These are phyloP conservation scores for Rhinopomastus cyanomelas DNA, from an alignment of 2,113 vertebrate species.

Conservation along the genomic window DNA sequence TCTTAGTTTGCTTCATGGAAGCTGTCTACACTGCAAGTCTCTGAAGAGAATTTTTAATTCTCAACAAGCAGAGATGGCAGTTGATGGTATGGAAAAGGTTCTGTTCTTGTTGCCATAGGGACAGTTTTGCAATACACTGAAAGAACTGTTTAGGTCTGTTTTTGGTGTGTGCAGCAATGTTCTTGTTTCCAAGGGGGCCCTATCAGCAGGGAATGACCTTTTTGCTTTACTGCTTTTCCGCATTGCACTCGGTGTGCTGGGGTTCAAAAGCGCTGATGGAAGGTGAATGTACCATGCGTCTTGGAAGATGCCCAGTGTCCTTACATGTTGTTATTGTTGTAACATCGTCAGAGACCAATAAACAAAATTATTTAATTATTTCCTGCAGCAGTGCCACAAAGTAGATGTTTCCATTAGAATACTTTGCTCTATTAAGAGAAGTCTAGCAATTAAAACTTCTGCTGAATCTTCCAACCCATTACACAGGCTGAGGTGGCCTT, in stretches of 20 bases:
- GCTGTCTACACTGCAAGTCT: not conserved
- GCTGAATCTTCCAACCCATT: not conserved
- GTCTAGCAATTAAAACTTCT: not conserved
- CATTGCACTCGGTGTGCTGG: not conserved
- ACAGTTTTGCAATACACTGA: not conserved
- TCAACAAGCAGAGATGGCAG: not conserved
- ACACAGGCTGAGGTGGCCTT: constrained; percentile 15
- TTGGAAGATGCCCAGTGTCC: not conserved
- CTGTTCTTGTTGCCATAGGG: not conserved
- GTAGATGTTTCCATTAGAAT: not conserved
- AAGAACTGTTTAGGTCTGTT: not conserved
- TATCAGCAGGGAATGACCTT: not conserved
- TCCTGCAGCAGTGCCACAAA: not conserved
- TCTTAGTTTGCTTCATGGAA: constrained; percentile 19
- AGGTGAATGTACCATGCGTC: not conserved
- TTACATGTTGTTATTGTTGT: not conserved
- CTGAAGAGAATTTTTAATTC: not conserved
- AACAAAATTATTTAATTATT: too few relatives aligned
- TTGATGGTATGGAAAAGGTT: not conserved
- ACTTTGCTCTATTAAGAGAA: not conserved
- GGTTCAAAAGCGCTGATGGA: not conserved
- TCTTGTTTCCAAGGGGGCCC: not conserved
- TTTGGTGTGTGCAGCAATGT: not conserved
- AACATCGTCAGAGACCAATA: not conserved
- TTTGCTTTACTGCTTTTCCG: not conserved